These are phyloP conservation scores for Dipodomys merriami DNA, from an alignment of 2,113 vertebrate genomes.

Conservation along the genomic window DNA sequence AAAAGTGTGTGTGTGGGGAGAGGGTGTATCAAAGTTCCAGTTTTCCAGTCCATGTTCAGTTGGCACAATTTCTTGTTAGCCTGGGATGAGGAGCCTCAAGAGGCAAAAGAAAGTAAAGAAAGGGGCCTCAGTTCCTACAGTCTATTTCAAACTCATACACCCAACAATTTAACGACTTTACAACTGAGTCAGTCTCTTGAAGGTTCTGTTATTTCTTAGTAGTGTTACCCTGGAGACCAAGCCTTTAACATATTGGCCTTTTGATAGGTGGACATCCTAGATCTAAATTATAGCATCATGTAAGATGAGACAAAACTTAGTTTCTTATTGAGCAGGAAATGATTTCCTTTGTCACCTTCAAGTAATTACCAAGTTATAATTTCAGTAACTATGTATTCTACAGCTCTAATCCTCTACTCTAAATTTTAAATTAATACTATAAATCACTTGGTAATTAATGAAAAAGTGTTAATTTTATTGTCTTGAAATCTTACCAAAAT, in stretches of 20 bases:
- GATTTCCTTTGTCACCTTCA: slow-evolving; percentile 27
- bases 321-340: slow-evolving; percentile 11
- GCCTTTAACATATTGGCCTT: not conserved
- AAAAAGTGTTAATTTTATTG: slow-evolving; percentile 16
- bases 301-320: slow-evolving; percentile 21
- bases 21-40: not conserved
- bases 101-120: not conserved
- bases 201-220: not conserved
- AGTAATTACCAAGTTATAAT: slow-evolving; percentile 28
- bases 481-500: slow-evolving; percentile 60
- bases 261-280: not conserved
- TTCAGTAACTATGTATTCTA: slow-evolving; percentile 20
- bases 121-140: not conserved
- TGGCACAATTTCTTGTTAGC: not conserved
- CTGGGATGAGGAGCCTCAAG: not conserved
- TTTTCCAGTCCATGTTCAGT: not conserved
- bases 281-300: not conserved
- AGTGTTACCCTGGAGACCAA: not conserved
- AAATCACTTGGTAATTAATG: slow-evolving; percentile 8
- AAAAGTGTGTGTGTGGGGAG: too few species aligned
- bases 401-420: not conserved
- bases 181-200: not conserved
- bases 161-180: not conserved
- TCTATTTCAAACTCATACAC: not conserved
- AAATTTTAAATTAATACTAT: slow-evolving; percentile 56